Percentiles rank a stretch among this genome's conserved stretches.
phyloP scores from a whole-genome alignment of 2,797 vertebrate genomes.

The Poecile montanus region DNA sequence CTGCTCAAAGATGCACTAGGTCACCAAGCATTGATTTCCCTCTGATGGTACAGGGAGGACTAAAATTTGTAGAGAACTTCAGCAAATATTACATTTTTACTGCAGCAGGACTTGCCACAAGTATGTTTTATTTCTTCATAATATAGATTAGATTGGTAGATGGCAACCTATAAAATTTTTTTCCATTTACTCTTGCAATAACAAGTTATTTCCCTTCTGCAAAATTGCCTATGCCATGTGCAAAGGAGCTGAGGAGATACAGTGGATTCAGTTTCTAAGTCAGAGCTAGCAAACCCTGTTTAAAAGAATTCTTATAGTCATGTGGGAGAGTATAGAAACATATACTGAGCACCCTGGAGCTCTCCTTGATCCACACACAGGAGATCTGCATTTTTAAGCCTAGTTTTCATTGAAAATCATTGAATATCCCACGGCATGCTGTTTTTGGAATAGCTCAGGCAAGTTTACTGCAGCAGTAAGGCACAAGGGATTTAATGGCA shows the following conservation, averaged over 20 bases:
- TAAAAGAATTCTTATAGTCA: neutral
- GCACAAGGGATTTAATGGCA: neutral
- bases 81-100: neutral
- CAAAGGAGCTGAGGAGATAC: accelerated
- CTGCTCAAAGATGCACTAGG: neutral
- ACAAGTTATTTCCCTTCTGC: neutral
- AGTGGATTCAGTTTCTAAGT: neutral
- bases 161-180: neutral
- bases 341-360: neutral
- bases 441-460: neutral
- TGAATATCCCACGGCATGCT: neutral
- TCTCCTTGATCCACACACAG: neutral
- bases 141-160: neutral
- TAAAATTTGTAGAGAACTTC: neutral
- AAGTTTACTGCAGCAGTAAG: slow-evolving; percentile 10
- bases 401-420: neutral
- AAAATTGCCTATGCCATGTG: accelerated
- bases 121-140: neutral
- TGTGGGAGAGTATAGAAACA: neutral
- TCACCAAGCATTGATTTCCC: neutral
- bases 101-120: neutral
- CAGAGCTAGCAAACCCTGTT: neutral
- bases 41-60: neutral
- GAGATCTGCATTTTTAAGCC: neutral
- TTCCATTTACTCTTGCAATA: neutral